A percentile compares a stretch with the other conserved stretches of the same genome.
Conservation (phyloP, 2,113 vertebrate species). For the Typhlomys cinereus region DNA sequence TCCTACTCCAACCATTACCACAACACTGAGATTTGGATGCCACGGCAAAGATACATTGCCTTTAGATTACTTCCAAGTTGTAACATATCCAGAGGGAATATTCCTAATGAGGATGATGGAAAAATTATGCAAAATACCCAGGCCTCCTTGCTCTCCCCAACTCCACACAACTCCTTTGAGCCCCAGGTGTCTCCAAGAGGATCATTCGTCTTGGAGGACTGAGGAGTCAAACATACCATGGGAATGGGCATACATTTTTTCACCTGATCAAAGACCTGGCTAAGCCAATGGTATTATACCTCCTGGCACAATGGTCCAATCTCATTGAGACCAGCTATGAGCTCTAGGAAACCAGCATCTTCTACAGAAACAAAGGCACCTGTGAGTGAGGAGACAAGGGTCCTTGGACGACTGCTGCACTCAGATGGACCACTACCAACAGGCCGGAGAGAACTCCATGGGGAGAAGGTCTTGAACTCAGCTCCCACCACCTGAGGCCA, state of each 20-base stretch:
- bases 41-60: conserved; percentile 87
- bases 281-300: background rate
- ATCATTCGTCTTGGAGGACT: background rate
- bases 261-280: background rate
- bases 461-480: background rate
- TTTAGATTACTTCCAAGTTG: conserved; percentile 88
- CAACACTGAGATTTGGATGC: conserved; percentile 45
- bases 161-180: background rate
- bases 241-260: background rate
- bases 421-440: background rate
- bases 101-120: conserved; percentile 86
- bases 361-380: background rate
- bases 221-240: background rate
- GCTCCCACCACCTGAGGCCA: background rate
- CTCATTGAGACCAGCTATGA: background rate
- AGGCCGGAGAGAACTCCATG: background rate
- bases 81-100: conserved; percentile 85
- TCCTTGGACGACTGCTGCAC: background rate
- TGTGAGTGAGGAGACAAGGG: background rate
- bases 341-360: background rate
- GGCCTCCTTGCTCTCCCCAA: conserved; percentile 66
- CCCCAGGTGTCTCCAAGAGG: background rate
- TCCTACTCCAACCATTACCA: conserved; percentile 50
- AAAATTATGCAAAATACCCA: conserved; percentile 91
- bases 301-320: background rate